These are phyloP conservation scores for Tenthredo notha DNA, from an alignment of 2,888 invertebrate genomes.

Conservation along the genomic window DNA sequence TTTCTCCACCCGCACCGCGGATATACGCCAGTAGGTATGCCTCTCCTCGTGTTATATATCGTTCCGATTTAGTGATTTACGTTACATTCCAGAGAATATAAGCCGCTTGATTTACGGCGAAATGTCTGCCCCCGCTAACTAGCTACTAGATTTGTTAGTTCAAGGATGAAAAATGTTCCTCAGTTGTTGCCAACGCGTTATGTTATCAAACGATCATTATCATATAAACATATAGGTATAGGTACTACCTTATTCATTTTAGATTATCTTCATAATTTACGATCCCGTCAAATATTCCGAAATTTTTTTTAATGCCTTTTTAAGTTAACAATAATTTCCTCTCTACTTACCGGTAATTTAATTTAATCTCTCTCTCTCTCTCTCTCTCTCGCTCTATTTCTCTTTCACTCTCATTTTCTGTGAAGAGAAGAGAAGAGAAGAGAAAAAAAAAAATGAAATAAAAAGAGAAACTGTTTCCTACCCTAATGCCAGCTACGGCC, in stretches of 20 bases:
- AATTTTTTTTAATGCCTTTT: neutral
- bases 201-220: conserved; percentile 19
- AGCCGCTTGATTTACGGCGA: conserved; percentile 22
- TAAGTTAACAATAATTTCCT: neutral
- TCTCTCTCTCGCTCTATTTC: too few relatives aligned
- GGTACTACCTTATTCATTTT: neutral
- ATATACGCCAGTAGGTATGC: neutral
- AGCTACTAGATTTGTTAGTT: conserved; percentile 38
- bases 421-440: neutral
- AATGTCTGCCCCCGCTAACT: conserved; percentile 42
- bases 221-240: neutral
- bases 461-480: neutral
- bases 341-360: neutral
- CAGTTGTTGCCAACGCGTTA: neutral
- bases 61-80: conserved; percentile 22
- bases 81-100: conserved; percentile 17
- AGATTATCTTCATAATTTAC: neutral
- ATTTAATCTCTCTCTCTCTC: neutral
- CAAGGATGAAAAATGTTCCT: conserved; percentile 20
- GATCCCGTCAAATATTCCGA: neutral
- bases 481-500: neutral
- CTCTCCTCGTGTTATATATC: neutral
- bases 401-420: neutral
- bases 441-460: neutral
- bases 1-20: neutral